Conservation (phyloP, 92 coral and sea anemone genomes). For the Galaxea fascicularis region DNA sequence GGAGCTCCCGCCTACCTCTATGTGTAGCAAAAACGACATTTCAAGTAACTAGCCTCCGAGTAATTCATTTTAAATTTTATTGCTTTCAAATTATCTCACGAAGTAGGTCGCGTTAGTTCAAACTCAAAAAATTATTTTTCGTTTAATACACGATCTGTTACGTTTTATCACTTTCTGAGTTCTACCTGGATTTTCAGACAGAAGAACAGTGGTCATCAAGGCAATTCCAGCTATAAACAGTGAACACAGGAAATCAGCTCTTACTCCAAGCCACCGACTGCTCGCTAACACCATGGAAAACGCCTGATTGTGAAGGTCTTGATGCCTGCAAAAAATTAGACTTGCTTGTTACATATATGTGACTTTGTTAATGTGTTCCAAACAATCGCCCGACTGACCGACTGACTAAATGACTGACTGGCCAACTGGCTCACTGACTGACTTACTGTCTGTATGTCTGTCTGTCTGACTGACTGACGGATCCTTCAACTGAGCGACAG, state of each 20-base stretch:
- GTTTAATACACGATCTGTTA: no score
- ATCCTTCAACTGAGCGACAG: neutral
- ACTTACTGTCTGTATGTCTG: neutral
- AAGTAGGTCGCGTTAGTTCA: no score
- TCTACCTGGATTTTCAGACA: slow-evolving; percentile 36
- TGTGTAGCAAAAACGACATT: no score
- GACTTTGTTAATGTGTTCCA: neutral
- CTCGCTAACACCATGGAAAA: slow-evolving; percentile 33
- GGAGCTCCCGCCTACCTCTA: no score
- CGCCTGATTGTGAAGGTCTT: slow-evolving; percentile 29
- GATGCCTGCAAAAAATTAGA: slow-evolving; percentile 1
- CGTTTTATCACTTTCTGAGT: no score
- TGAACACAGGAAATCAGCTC: slow-evolving; percentile 37
- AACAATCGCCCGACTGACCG: neutral
- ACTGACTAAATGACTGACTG: neutral
- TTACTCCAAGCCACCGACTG: slow-evolving; percentile 37
- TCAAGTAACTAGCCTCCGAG: no score
- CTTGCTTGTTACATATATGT: neutral
- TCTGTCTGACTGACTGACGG: neutral
- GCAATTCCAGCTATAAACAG: slow-evolving; percentile 29
- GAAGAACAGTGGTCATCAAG: neutral
- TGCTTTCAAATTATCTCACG: no score
- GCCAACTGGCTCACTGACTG: no score
- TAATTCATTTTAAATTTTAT: no score
- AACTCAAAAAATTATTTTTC: no score